These are phyloP conservation scores for Caenorhabditis inopinata DNA, from an alignment of 1,140 invertebrate genomes.

Conservation along the genomic window DNA sequence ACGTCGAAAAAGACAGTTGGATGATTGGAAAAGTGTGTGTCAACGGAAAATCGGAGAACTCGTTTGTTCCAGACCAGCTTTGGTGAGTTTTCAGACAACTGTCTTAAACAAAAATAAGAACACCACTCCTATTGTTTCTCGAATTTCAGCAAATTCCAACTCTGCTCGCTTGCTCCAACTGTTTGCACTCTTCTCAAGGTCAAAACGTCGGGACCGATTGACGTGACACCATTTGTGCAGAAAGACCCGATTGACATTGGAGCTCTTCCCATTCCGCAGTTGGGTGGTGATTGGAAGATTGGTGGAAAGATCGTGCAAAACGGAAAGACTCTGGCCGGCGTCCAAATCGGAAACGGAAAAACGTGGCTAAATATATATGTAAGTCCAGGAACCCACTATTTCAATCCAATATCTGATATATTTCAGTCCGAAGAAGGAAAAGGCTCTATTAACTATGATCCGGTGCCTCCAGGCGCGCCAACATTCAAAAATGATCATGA, in stretches of 20 bases:
- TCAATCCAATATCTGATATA: not conserved
- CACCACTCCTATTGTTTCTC: not conserved
- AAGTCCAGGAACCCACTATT: not conserved
- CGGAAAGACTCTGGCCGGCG: constrained; percentile 10
- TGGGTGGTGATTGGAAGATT: constrained; percentile 14
- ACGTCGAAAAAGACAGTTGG: constrained; percentile 46
- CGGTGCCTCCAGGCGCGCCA: constrained; percentile 18
- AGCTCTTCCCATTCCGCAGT: constrained; percentile 4
- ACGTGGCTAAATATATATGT: constrained; percentile 23
- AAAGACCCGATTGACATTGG: constrained; percentile 20
- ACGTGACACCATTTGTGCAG: constrained; percentile 18
- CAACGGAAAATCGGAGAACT: constrained; percentile 46
- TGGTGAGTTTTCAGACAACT: too few species aligned
- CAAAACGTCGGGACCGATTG: not conserved
- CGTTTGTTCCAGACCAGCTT: constrained; percentile 45
- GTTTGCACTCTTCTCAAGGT: not conserved
- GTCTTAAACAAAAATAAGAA: too few species aligned
- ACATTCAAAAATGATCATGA: not conserved
- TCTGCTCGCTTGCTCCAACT: constrained; percentile 6
- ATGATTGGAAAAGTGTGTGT: constrained; percentile 45
- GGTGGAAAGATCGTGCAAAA: constrained; percentile 11
- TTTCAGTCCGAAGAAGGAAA: constrained; percentile 12
- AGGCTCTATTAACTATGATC: not conserved
- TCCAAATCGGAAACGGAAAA: constrained; percentile 21
- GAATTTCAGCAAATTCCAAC: not conserved